Base-by-base conservation (phyloP, 2,797 vertebrate species). In the Cryptoprocta ferox region DNA sequence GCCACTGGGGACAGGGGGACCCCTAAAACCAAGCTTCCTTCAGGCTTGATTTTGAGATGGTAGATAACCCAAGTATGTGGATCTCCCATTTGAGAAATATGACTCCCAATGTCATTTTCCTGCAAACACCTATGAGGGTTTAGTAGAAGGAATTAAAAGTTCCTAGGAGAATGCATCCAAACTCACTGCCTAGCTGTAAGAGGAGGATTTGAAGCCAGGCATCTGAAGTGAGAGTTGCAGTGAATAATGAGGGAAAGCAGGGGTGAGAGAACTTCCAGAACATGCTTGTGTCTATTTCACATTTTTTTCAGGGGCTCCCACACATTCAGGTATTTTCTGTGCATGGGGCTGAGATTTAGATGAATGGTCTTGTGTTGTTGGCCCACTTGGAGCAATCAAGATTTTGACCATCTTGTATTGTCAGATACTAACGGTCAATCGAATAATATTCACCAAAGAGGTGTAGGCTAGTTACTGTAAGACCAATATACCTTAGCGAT, bases 1-100 rank as follows among this genome's bases (percentile, higher is more conserved):
- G 11, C 6, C 14, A 63, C 0, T 16, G 0, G 2, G 42, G 16
- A 32, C 28, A 1, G 12, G 6, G 2, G 70, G 11, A 53, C 6
- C 65, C 45, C 3, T 9, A 26, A 88, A 59, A 61, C 5, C 15
- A 76, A 59, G n/a, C 1, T 26, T 80, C 59, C 50, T 45, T 18
- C 5, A 15, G 63, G 32, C 37, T 48, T 89, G 59, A 86, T 45
- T 93, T 66, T 75, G 53, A 70, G 70, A 14, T 11, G 76, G 2
- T 79, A 81, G 32, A 53, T 65, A 59, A 70, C 3, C 24, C 4
- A 1, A n/a, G 24, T 48, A 50, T 78, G 0, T 71, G 13, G 11
- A 14, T 53, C 28, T 91, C 53, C 65, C 14, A 2, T 37, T 81
- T 84, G 15, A 94, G 32, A 92, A 68, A 0, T 53, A 28, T 39